These are phyloP conservation scores for Eilema caniola DNA, from an alignment of 2,888 invertebrate species.

Conservation along the genomic window DNA sequence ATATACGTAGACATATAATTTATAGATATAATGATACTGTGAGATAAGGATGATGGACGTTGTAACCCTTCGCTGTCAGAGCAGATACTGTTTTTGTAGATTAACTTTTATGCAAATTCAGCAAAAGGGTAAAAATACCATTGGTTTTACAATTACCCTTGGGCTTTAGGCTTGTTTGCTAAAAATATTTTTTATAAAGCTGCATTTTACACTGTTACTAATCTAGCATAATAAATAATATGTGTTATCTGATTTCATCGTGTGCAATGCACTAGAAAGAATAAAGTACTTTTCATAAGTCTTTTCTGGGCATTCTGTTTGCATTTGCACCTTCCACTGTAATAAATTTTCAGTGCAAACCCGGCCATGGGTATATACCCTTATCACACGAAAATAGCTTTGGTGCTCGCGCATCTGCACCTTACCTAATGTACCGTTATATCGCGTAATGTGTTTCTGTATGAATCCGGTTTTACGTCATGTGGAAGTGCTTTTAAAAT, in stretches of 20 bases:
- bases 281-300: slow-evolving; percentile 37
- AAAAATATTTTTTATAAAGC: neutral
- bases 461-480: slow-evolving; percentile 35
- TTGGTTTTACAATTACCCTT: neutral
- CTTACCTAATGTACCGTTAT: slow-evolving; percentile 60
- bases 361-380: slow-evolving; percentile 53
- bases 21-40: neutral
- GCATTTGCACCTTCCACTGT: slow-evolving; percentile 37
- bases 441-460: slow-evolving; percentile 58
- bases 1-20: neutral
- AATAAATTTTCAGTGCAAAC: slow-evolving; percentile 54
- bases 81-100: neutral
- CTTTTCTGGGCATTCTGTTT: slow-evolving; percentile 42
- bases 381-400: slow-evolving; percentile 59
- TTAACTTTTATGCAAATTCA: slow-evolving; percentile 1
- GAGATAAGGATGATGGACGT: neutral
- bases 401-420: slow-evolving; percentile 59
- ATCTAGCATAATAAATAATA: slow-evolving; percentile 7
- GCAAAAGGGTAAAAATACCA: neutral
- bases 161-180: neutral
- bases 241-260: slow-evolving; percentile 4
- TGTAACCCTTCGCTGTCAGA: neutral
- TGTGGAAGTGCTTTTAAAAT: slow-evolving; percentile 13
- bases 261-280: slow-evolving; percentile 17
- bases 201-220: neutral